Evolutionary conservation across 1,140 invertebrate species (phyloP).

Genomic region (Limonius californicus): DNA sequence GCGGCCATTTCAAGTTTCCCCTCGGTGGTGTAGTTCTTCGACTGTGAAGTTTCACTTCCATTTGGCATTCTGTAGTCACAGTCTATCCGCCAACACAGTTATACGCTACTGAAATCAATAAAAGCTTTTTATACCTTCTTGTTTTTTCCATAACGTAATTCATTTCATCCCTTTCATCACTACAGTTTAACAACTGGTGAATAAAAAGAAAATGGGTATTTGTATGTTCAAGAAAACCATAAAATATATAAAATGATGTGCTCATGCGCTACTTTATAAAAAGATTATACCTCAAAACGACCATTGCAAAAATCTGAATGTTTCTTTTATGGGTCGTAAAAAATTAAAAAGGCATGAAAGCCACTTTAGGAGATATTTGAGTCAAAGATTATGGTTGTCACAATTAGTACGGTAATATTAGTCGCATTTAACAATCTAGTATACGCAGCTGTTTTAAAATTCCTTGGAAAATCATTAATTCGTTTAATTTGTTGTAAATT

Average conservation of each 20-base stretch:
- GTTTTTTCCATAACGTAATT: constrained; percentile 30
- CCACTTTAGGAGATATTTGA: constrained; percentile 16
- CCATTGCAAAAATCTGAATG: constrained; percentile 23
- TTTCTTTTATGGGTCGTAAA: constrained; percentile 25
- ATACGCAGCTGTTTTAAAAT: not conserved
- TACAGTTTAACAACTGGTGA: constrained; percentile 11
- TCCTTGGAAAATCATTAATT: not conserved
- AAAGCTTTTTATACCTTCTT: constrained; percentile 50
- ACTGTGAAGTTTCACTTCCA: constrained; percentile 24
- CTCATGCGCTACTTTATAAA: constrained; percentile 41
- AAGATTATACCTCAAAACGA: constrained; percentile 28
- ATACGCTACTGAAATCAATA: constrained; percentile 64
- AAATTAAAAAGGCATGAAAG: constrained; percentile 22
- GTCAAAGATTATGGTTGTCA: constrained; percentile 14
- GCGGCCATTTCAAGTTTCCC: constrained; percentile 31
- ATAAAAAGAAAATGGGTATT: constrained; percentile 5
- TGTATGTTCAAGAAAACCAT: constrained; percentile 22
- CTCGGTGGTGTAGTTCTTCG: constrained; percentile 17
- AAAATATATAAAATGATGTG: constrained; percentile 36
- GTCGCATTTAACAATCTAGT: not conserved
- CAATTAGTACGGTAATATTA: not conserved
- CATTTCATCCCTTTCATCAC: constrained; percentile 15
- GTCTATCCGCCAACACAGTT: constrained; percentile 46
- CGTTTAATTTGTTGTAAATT: too few relatives aligned
- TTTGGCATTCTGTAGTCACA: constrained; percentile 27